These are phyloP conservation scores for Protodeltote pygarga DNA, from an alignment of 2,888 invertebrate genomes.

Conservation along the genomic window DNA sequence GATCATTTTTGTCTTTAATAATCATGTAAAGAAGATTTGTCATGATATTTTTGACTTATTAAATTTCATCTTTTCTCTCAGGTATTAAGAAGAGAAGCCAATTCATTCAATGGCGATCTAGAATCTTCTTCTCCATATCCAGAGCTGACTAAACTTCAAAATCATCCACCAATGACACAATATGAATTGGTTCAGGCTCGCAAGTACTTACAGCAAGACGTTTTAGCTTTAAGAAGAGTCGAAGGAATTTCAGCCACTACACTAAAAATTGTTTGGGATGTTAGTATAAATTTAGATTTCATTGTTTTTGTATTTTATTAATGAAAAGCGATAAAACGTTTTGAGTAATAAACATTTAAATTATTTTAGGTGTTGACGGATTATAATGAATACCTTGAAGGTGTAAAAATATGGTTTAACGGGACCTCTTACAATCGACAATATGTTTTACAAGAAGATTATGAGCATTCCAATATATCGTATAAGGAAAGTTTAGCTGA, in stretches of 20 bases:
- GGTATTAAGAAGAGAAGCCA: constrained; percentile 81
- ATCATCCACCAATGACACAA: constrained; percentile 90
- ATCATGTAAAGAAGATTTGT: too few relatives aligned
- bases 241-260: constrained; percentile 91
- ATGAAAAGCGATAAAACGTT: not conserved
- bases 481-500: constrained; percentile 68
- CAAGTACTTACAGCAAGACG: constrained; percentile 91
- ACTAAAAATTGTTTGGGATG: constrained; percentile 93
- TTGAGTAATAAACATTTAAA: not conserved
- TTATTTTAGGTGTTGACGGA: constrained; percentile 80
- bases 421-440: constrained; percentile 76
- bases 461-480: constrained; percentile 67
- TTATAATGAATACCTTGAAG: constrained; percentile 88
- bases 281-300: constrained; percentile 76
- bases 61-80: constrained; percentile 46
- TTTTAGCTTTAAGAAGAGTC: constrained; percentile 90
- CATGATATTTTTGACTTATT: too few relatives aligned
- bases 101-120: constrained; percentile 72
- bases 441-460: constrained; percentile 66
- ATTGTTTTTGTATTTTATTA: not conserved
- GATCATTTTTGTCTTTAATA: constrained; percentile 16
- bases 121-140: constrained; percentile 79
- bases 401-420: constrained; percentile 89
- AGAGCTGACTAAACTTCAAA: constrained; percentile 80
- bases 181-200: constrained; percentile 93